phyloP scores from a whole-genome alignment of 1,140 invertebrate species.

The Nebria ingens region DNA sequence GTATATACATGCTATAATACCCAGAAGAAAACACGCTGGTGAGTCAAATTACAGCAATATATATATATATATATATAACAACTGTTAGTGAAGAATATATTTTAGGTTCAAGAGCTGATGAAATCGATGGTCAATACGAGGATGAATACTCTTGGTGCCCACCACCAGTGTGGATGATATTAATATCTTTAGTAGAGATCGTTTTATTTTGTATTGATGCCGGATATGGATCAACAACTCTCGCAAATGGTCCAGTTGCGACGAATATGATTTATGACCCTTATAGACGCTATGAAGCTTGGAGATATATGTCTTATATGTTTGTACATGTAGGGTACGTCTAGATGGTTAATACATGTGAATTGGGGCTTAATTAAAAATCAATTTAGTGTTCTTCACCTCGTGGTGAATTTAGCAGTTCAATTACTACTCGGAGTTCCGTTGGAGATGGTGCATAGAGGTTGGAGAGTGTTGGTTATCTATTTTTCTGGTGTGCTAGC shows the following conservation, averaged over 20 bases:
- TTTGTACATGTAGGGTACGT: constrained; percentile 86
- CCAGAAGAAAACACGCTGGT: constrained; percentile 20
- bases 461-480: constrained; percentile 77
- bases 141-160: constrained; percentile 79
- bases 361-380: background rate
- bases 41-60: background rate
- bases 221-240: constrained; percentile 25
- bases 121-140: constrained; percentile 61
- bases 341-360: background rate
- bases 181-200: constrained; percentile 61
- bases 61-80: too few relatives aligned
- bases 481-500: constrained; percentile 74
- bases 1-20: constrained; percentile 39
- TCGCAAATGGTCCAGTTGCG: constrained; percentile 57
- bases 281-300: constrained; percentile 70
- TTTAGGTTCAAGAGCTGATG: constrained; percentile 8
- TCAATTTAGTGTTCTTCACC: background rate
- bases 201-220: constrained; percentile 57
- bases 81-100: background rate
- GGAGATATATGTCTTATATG: constrained; percentile 91
- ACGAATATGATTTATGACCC: constrained; percentile 79
- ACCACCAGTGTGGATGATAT: constrained; percentile 76
- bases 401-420: constrained; percentile 77
- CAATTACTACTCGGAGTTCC: constrained; percentile 88
- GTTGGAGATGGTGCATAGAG: constrained; percentile 90